Conservation (phyloP, 2,113 vertebrate species). For the Zosterops hypoxanthus region DNA sequence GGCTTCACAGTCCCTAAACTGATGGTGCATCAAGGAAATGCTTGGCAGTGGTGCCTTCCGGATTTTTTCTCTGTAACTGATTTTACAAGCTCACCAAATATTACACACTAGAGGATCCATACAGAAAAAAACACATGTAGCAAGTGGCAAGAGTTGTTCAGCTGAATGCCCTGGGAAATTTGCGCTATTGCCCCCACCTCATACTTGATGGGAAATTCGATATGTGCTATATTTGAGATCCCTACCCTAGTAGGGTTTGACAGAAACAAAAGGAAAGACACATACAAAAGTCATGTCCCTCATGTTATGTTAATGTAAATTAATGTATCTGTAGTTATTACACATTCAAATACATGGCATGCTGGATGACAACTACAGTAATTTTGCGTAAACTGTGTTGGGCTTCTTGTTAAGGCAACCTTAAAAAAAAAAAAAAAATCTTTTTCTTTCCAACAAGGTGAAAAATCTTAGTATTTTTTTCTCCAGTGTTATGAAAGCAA, state of each 20-base stretch:
- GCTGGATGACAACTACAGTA: neutral
- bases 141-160: accelerated
- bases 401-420: neutral
- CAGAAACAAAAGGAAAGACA: neutral
- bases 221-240: neutral
- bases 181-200: accelerated
- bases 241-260: neutral
- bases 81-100: neutral
- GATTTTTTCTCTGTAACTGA: neutral
- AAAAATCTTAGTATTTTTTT: neutral
- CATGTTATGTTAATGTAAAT: accelerated
- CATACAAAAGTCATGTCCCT: neutral
- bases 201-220: neutral
- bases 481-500: neutral
- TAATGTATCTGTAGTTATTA: neutral
- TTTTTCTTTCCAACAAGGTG: neutral
- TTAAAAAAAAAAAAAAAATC: neutral
- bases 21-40: neutral
- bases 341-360: accelerated
- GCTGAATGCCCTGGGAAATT: neutral
- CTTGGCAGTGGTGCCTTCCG: neutral
- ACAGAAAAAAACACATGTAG: accelerated
- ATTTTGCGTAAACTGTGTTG: neutral
- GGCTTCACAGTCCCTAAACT: accelerated
- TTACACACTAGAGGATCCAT: neutral